A percentile compares a stretch with the other conserved stretches of the same genome.
phyloP scores from a whole-genome alignment of 2,113 vertebrate species.

The Ceratotherium simum region DNA sequence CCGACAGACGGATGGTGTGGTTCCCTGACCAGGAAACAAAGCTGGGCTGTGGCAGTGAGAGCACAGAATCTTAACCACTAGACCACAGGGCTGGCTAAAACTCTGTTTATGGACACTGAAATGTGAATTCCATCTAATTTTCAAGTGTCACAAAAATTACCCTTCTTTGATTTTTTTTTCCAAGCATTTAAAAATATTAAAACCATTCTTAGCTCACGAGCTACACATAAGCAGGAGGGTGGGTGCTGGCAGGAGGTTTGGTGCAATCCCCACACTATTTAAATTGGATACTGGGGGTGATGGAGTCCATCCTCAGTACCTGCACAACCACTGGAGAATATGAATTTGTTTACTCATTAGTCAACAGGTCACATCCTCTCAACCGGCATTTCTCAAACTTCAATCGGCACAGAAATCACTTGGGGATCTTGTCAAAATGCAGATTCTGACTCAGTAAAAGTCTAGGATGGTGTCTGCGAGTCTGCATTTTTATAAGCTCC shows the following conservation, averaged over 20 bases:
- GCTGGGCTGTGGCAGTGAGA: no score
- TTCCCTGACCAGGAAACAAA: no score
- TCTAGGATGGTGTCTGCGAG: background rate
- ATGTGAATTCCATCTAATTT: background rate
- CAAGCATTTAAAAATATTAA: background rate
- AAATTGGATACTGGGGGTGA: no score
- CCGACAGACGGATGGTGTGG: no score
- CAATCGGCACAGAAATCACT: no score
- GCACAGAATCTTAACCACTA: no score
- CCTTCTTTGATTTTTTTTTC: background rate
- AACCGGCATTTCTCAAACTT: background rate
- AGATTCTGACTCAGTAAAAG: background rate
- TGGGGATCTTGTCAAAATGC: background rate
- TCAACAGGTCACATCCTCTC: background rate
- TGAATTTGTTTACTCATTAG: background rate
- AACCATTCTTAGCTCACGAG: background rate
- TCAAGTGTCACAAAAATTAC: background rate
- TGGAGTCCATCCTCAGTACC: background rate
- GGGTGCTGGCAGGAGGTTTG: background rate
- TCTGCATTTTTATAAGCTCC: background rate
- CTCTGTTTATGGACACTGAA: background rate
- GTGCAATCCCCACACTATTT: rapidly evolving
- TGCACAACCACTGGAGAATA: rapidly evolving
- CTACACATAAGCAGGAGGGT: background rate
- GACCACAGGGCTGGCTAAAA: no score